These are phyloP conservation scores for Chaetophractus vellerosus DNA, from an alignment of 2,797 vertebrate genomes.

Conservation along the genomic window DNA sequence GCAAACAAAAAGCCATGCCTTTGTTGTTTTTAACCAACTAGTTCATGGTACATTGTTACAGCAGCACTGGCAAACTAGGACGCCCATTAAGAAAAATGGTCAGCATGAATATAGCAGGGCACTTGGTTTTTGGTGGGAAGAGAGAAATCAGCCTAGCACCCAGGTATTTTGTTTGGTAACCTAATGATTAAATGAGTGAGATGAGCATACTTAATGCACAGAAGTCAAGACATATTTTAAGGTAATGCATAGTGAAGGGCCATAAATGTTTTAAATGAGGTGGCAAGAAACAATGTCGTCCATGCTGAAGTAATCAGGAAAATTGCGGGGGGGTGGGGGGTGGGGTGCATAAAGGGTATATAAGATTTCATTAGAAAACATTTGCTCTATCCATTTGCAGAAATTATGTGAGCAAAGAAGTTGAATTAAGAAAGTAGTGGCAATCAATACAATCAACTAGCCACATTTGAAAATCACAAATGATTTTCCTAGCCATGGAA, in stretches of 20 bases:
- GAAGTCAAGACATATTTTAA: not conserved
- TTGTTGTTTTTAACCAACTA: too few relatives aligned
- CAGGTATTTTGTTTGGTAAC: not conserved
- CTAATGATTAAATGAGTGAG: conserved; percentile 45
- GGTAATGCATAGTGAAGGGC: not conserved
- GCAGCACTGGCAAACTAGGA: too few relatives aligned
- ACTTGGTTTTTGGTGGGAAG: not conserved
- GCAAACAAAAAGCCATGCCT: too few relatives aligned
- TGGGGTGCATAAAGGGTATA: not conserved
- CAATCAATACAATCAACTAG: not conserved
- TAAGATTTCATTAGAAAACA: not conserved
- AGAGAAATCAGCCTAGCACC: conserved; percentile 6
- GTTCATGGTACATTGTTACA: too few relatives aligned
- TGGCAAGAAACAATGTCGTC: not conserved
- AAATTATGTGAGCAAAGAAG: not conserved
- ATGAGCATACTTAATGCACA: not conserved
- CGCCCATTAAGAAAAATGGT: not conserved
- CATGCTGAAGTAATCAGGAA: not conserved
- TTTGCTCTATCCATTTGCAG: not conserved
- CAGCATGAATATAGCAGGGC: not conserved
- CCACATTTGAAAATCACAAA: too few relatives aligned
- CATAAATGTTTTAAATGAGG: not conserved
- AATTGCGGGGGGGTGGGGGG: not conserved
- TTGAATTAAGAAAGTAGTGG: not conserved
- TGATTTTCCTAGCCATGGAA: not conserved